A percentile compares a stretch with the other conserved stretches of the same genome.
Conservation (phyloP, 2,113 vertebrate species). For the Sander lucioperca region DNA sequence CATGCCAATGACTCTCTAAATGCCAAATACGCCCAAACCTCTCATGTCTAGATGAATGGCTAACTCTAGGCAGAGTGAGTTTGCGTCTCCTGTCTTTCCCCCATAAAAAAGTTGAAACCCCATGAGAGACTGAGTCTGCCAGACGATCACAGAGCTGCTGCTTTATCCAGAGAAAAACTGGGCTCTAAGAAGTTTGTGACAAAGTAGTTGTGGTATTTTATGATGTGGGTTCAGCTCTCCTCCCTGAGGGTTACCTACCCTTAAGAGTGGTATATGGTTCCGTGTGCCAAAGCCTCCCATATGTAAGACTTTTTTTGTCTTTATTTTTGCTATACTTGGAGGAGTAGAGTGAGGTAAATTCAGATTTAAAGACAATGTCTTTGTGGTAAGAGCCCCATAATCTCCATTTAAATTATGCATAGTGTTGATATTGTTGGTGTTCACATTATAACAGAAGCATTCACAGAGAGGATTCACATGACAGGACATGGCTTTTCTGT, state of each 20-base stretch:
- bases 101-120: slow-evolving; percentile 53
- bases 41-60: slow-evolving; percentile 61
- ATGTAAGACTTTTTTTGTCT: not conserved
- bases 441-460: not conserved
- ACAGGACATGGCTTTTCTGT: slow-evolving; percentile 5
- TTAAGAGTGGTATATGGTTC: slow-evolving; percentile 38
- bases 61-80: slow-evolving; percentile 50
- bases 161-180: slow-evolving; percentile 57
- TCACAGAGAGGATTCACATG: not conserved
- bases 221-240: slow-evolving; percentile 51
- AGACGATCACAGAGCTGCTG: slow-evolving; percentile 57
- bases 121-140: slow-evolving; percentile 58
- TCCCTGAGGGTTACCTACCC: slow-evolving; percentile 38
- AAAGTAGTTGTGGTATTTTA: slow-evolving; percentile 58
- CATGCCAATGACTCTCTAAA: slow-evolving; percentile 62
- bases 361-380: slow-evolving; percentile 4
- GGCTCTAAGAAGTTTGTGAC: slow-evolving; percentile 65
- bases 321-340: not conserved
- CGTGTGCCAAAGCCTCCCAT: slow-evolving; percentile 25
- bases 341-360: not conserved
- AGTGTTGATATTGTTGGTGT: slow-evolving; percentile 1
- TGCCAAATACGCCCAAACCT: slow-evolving; percentile 58
- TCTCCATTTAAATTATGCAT: slow-evolving; percentile 8
- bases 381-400: no score
- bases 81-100: slow-evolving; percentile 45